Base-by-base conservation (phyloP, 92 coral and sea anemone genomes). In the Heliopora coerulea region DNA sequence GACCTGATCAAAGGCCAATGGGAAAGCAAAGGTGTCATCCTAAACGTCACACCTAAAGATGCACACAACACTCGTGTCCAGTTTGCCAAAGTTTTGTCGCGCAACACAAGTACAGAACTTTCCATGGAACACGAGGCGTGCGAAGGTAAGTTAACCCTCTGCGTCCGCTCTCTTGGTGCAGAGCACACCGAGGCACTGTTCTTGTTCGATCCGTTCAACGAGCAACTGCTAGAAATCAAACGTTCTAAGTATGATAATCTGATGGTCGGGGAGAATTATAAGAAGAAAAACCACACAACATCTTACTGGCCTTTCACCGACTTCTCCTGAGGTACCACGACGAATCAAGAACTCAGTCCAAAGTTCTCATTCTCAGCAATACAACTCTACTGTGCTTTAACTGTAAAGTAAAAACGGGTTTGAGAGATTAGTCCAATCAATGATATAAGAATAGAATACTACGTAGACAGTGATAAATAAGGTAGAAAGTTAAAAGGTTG, bases 271-370 rank as follows among this genome's bases (percentile, higher is more conserved):
- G 72, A 78, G 19, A 48, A 58, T 65, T 78, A 78, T 44, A 24
- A 65, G 35, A 78, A 66, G 34, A 67, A 62, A 29, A 64, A 62
- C 62, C 82, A 66, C 46, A 40, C 73, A 54, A 21, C 62, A 10
- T 57, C 82, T 20, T 78, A 78, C 57, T 78, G 82, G 82, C 82
- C 82, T 19, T 78, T 64, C 42, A 54, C 20, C 34, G 77, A 70
- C 31, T 31, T 54, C 26, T 37, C 66, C 49, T 66, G 72, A 54
- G 42, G 42, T 5, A 37, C 12, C 5, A 37, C 42, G 12, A 15
- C 3, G 14, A 46, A 46, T n/a, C 52, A 46, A 46, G 52, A 46
- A 46, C 52, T 8, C n/a, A 46, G 15, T 46, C 52, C 52, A 46
- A 15, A 15, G n/a, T 8, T 7, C 12, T 15, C 12, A 12, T 37